phyloP scores from a whole-genome alignment of 2,113 vertebrate genomes.

The Protomyctophum bolini region DNA sequence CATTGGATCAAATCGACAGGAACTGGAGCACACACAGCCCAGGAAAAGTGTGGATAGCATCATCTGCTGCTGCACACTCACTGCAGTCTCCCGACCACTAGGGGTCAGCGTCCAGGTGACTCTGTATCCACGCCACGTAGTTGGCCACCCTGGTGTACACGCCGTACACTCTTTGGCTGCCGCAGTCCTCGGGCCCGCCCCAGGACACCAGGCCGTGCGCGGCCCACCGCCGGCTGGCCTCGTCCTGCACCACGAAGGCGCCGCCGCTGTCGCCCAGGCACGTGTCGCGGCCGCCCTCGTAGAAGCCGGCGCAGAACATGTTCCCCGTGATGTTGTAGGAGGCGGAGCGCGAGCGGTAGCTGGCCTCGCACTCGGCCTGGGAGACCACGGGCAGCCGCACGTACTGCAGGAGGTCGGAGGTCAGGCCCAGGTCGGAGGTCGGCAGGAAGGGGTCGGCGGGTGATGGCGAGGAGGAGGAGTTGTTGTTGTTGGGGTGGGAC shows the following conservation, averaged over 20 bases:
- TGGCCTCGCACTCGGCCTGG: conserved; percentile 87
- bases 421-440: conserved; percentile 76
- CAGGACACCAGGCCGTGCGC: conserved; percentile 95
- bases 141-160: conserved; percentile 94
- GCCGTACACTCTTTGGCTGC: conserved; percentile 92
- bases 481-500: conserved; percentile 84
- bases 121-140: conserved; percentile 86
- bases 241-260: conserved; percentile 87
- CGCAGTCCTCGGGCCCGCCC: conserved; percentile 94
- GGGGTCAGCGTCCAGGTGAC: conserved; percentile 61
- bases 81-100: conserved; percentile 37
- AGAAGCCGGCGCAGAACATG: conserved; percentile 97
- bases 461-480: conserved; percentile 71
- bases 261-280: conserved; percentile 96
- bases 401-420: conserved; percentile 89
- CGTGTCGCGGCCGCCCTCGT: conserved; percentile 90
- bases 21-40: too few species aligned
- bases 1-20: too few species aligned
- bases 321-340: conserved; percentile 94
- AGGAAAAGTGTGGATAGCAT: too few species aligned
- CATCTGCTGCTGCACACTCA: too few species aligned
- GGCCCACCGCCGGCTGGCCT: conserved; percentile 80
- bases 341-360: conserved; percentile 88
- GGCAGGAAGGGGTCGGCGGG: conserved; percentile 61
- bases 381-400: conserved; percentile 94